These are phyloP conservation scores for Strix aluco DNA, from an alignment of 2,113 vertebrate species.

Conservation along the genomic window DNA sequence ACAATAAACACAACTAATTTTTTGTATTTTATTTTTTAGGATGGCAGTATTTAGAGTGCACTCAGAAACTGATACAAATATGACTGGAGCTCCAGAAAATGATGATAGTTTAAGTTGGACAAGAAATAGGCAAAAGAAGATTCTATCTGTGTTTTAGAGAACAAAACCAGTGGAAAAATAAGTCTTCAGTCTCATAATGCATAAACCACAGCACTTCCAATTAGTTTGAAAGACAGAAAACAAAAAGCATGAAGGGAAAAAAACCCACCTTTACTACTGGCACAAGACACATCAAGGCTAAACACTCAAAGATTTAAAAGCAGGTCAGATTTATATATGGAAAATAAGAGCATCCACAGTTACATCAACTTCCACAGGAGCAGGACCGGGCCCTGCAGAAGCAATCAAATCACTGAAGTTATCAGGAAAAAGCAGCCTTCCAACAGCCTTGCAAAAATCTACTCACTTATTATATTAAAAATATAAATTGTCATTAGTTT, in stretches of 20 bases:
- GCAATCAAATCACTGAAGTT: neutral
- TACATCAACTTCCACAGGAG: neutral
- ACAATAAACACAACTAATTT: neutral
- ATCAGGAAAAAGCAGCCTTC: neutral
- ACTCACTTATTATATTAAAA: neutral
- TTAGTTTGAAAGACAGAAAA: neutral
- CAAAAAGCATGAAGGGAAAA: neutral
- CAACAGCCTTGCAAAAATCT: neutral
- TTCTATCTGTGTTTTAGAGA: neutral
- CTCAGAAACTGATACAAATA: neutral
- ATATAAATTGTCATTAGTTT: conserved; percentile 4
- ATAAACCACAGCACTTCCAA: neutral
- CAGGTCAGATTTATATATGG: neutral
- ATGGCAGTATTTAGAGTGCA: neutral
- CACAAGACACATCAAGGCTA: neutral
- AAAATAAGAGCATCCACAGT: neutral
- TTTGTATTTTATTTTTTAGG: neutral
- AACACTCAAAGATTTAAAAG: neutral
- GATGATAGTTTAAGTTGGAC: neutral
- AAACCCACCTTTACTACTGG: neutral
- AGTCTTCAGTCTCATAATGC: neutral
- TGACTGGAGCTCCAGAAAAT: neutral
- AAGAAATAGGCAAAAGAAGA: neutral
- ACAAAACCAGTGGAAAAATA: neutral
- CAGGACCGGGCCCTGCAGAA: neutral